Percentiles rank a stretch among this genome's conserved stretches.
phyloP scores from a whole-genome alignment of 2,113 vertebrate species.

The Alectura lathami region DNA sequence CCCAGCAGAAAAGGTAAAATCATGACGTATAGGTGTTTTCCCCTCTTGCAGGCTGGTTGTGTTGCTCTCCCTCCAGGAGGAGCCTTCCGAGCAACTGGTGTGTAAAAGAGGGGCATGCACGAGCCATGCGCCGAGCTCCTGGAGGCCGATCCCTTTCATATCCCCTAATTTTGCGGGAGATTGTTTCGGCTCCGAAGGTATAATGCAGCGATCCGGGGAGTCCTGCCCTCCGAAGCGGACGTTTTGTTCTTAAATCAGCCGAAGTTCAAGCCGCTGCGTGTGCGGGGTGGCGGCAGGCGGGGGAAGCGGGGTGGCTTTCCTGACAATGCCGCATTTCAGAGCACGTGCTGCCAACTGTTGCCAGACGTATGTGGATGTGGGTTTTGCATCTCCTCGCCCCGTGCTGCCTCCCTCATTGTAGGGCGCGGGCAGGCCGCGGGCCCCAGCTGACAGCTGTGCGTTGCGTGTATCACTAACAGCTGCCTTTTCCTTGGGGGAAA shows the following conservation, averaged over 20 bases:
- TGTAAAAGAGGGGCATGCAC: not conserved
- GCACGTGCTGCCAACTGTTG: conserved; percentile 94
- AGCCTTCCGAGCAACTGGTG: not conserved
- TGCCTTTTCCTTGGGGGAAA: conserved; percentile 88
- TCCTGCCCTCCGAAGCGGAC: conserved; percentile 54
- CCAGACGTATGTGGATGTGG: conserved; percentile 76
- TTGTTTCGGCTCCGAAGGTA: conserved; percentile 45
- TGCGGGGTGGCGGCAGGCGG: not conserved
- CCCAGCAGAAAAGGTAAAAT: not conserved
- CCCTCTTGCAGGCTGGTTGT: not conserved
- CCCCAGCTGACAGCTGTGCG: conserved; percentile 89
- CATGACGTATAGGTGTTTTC: not conserved
- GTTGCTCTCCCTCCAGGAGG: not conserved
- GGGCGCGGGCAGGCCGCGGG: conserved; percentile 72
- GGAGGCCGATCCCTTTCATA: not conserved
- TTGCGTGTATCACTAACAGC: conserved; percentile 89
- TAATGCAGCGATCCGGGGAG: conserved; percentile 25
- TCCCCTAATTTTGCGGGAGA: conserved; percentile 47
- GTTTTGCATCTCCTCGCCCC: conserved; percentile 26
- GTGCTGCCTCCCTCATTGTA: conserved; percentile 77
- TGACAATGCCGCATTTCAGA: conserved; percentile 75
- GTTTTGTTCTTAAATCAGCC: conserved; percentile 51
- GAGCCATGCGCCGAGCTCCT: not conserved
- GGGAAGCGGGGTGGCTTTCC: not conserved
- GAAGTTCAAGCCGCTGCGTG: conserved; percentile 40